Evolutionary conservation across 2,888 invertebrate species (phyloP), one percentile per base, ranked within the genome.

Genomic region (Synergus umbraculus): DNA sequence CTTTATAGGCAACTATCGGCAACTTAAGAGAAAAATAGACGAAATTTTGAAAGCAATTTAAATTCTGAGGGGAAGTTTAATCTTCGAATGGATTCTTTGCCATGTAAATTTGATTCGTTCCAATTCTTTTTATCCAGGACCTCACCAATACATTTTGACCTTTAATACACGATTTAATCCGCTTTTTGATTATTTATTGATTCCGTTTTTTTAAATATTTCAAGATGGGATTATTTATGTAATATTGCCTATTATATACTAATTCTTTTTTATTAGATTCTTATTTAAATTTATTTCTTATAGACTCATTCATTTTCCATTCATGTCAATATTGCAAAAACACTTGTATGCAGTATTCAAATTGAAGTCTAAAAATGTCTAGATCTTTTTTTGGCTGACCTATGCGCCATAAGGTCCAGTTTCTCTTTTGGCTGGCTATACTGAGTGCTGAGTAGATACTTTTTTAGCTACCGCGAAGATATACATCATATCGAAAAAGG

Each of bases 381-480:
- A 29, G 29, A 29, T 29, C 10, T 63, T 13, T 63, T 13, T 29
- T 13, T 22, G 29, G 63, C 63, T 29, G 63, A 29, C 29, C 63
- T 13, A 63, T 54, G 49, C 4, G 15, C 15, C 15, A 54, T 22
- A 63, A 29, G 12, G 63, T 29, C 29, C 5, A 60, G 63, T 63
- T 63, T 29, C 63, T 63, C 63, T 63, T 29, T 13, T 29, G 29
- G 63, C 29, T 63, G 22, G 22, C 63, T 63, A 37, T 37, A 13
- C 29, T 29, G 29, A 63, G 63, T 58, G 10, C 63, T 63, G 63
- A 63, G 63, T 63, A 13, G 29, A 29, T 63, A 63, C 22, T 63
- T 63, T 63, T 63, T 63, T 63, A 63, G 63, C 29, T 63, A 63
- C 13, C 12, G 29, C 63, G 10, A 63, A 8, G 12, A 63, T 63